These are phyloP conservation scores for Chondrilla cf. caribensis DNA, from an alignment of 37 sponge, comb jelly and placozoan species.

Conservation along the genomic window DNA sequence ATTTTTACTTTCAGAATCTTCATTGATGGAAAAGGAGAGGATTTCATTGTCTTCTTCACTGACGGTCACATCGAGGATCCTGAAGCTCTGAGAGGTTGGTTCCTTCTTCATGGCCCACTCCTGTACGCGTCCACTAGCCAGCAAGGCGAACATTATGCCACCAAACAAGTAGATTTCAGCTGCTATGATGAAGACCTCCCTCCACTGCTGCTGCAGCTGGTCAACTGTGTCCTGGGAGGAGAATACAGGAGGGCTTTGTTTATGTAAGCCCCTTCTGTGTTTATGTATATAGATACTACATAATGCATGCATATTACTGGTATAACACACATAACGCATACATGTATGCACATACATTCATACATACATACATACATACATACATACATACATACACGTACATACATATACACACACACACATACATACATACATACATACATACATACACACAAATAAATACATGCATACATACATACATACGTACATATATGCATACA, in stretches of 20 bases:
- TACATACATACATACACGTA: background rate
- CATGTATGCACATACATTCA: too few relatives aligned
- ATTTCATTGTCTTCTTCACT: too few relatives aligned
- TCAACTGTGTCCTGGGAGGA: background rate
- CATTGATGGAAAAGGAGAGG: too few relatives aligned
- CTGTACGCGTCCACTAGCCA: constrained; percentile 70
- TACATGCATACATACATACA: too few relatives aligned
- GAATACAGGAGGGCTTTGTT: background rate
- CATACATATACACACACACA: background rate
- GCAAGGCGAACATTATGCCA: constrained; percentile 43
- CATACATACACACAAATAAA: background rate
- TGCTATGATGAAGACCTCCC: constrained; percentile 68
- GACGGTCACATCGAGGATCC: too few relatives aligned
- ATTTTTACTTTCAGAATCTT: too few relatives aligned
- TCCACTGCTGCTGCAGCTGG: constrained; percentile 61
- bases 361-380: too few relatives aligned
- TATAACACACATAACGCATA: too few relatives aligned
- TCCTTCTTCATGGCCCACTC: constrained; percentile 50
- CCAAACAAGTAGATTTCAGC: constrained; percentile 81
- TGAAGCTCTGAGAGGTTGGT: too few relatives aligned
- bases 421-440: background rate
- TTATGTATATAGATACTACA: too few relatives aligned
- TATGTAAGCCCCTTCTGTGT: too few relatives aligned
- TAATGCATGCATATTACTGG: too few relatives aligned
- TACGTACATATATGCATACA: background rate